These are phyloP conservation scores for Charaxes varanes DNA, from an alignment of 1,140 invertebrate species.

Conservation along the genomic window DNA sequence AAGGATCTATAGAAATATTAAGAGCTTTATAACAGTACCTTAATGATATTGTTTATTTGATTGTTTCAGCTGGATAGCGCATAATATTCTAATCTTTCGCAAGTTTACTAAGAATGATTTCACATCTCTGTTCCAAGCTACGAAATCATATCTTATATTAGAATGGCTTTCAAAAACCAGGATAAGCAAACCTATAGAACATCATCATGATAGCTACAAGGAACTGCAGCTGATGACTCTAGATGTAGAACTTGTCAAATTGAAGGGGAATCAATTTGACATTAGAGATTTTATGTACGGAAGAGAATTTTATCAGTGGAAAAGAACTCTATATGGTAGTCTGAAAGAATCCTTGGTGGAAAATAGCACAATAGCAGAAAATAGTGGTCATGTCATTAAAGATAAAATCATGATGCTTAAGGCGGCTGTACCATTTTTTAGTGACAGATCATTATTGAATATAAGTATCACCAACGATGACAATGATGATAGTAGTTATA, in stretches of 20 bases:
- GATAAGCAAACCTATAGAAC: constrained; percentile 4
- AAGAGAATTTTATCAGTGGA: constrained; percentile 14
- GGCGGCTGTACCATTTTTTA: constrained; percentile 11
- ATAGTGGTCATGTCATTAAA: too few species aligned
- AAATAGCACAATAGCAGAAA: constrained; percentile 3
- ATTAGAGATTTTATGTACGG: constrained; percentile 40
- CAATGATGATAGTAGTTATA: constrained; percentile 7
- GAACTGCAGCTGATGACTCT: constrained; percentile 22
- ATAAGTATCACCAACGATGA: constrained; percentile 3
- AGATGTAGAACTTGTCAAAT: constrained; percentile 26
- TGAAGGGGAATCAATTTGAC: constrained; percentile 37
- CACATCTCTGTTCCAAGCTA: constrained; percentile 28
- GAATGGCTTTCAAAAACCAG: constrained; percentile 35
- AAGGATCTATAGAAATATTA: too few species aligned
- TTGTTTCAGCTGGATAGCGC: constrained; percentile 43
- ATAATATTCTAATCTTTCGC: constrained; percentile 31
- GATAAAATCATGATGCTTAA: background rate
- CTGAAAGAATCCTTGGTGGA: background rate
- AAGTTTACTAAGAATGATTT: constrained; percentile 24
- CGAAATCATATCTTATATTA: constrained; percentile 27
- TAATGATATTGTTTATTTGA: background rate
- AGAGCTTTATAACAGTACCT: too few species aligned
- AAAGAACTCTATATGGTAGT: constrained; percentile 27
- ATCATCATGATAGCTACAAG: background rate
- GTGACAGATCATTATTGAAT: constrained; percentile 7